Evolutionary conservation across 2,888 invertebrate genomes (phyloP), one percentile per base, ranked within the genome.

Genomic region (Sarcophaga rosellei): DNA sequence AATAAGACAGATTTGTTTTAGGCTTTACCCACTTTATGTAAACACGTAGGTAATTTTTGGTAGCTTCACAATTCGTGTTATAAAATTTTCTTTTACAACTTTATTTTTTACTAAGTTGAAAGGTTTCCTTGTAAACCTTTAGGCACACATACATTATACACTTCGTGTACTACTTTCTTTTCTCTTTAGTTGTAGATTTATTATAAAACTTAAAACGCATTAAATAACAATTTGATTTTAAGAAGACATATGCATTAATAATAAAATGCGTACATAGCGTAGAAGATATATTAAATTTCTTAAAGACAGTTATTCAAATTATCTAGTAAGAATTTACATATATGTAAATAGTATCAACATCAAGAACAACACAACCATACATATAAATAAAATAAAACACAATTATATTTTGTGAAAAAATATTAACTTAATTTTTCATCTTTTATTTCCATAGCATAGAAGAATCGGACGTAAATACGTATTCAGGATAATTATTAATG

Each of bases 371-470:
- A 15, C 4, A 15, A 47, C 3, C 21, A 68, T 73, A 62, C 45
- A 73, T 72, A 77, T n/a, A 25, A 68, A 61, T 72, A 65, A 70
- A 44, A 70, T 63, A 62, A 72, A 35, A 74, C 74, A 75, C 74
- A 73, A 81, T 75, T 74, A 74, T 81, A 74, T 81, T 74, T 68
- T 81, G 74, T 20, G 45, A 45, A 68, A 53, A 53, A 53, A 35
- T 35, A 35, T 35, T 35, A 35, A 35, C 35, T 10, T 35, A 35
- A 35, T 35, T 35, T 35, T 35, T 35, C 35, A 35, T 35, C 35
- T 35, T 35, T 35, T 35, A 35, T 35, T 35, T 10, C 10, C 35
- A 35, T 35, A 35, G 35, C 35, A 35, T 35, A 8, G 8, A 35
- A 35, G 35, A 35, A 35, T 35, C 35, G 10, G 8, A 35, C 35